Evolutionary conservation across 2,797 vertebrate genomes (phyloP).

Genomic region (Geotrypetes seraphini): DNA sequence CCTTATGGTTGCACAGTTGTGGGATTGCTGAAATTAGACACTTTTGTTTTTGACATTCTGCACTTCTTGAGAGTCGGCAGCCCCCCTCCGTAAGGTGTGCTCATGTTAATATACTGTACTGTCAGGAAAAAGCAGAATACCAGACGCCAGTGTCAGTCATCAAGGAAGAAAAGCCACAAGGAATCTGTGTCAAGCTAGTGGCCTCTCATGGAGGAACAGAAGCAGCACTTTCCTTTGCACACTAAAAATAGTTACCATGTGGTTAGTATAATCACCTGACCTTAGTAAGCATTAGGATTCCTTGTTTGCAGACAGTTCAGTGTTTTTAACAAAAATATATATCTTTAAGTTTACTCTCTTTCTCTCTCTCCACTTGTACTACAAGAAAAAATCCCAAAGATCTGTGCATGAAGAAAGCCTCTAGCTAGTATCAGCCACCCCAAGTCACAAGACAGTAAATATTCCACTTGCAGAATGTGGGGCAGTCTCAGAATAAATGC

Average conservation of each 20-base stretch:
- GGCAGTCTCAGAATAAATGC: no score
- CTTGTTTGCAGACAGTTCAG: conserved; percentile 44
- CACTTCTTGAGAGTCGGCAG: conserved; percentile 28
- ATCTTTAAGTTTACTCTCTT: no score
- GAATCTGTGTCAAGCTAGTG: conserved; percentile 33
- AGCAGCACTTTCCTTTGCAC: conserved; percentile 28
- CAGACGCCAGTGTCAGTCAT: conserved; percentile 38
- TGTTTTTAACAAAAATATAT: no score
- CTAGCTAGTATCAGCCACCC: no score
- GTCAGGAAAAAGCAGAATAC: conserved; percentile 27
- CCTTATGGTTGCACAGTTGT: conserved; percentile 40
- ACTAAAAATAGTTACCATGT: conserved; percentile 46
- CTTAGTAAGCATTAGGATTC: conserved; percentile 37
- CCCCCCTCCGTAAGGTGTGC: conserved; percentile 33
- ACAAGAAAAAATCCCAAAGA: no score
- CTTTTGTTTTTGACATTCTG: conserved; percentile 34
- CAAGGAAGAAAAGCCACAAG: conserved; percentile 20
- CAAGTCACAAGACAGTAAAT: no score
- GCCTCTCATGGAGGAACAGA: conserved; percentile 40
- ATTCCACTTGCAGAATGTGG: no score
- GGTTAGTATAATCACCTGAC: conserved; percentile 55
- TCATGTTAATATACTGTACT: conserved; percentile 18
- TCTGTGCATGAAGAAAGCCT: no score
- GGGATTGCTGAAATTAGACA: conserved; percentile 57
- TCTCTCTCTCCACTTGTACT: no score